Evolutionary conservation across 2,113 vertebrate species (phyloP).

Genomic region (Hippocampus barbouri): DNA sequence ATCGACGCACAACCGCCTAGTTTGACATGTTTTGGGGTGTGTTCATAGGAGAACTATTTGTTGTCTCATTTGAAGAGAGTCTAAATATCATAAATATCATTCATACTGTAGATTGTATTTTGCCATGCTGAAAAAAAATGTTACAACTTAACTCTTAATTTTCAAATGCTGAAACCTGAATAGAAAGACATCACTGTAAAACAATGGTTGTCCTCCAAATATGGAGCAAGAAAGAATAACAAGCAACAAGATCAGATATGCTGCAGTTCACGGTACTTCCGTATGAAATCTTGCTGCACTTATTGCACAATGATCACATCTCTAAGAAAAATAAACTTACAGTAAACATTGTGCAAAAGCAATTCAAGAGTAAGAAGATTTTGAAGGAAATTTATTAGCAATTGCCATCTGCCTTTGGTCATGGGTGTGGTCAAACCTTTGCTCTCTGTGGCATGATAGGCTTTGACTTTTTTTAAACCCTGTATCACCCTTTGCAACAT

Average conservation of each 20-base stretch:
- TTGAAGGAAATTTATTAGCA: neutral
- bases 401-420: neutral
- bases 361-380: neutral
- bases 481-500: neutral
- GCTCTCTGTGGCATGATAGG: neutral
- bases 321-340: neutral
- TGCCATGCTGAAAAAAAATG: too few relatives aligned
- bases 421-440: conserved; percentile 13
- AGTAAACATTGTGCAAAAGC: neutral
- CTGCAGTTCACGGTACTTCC: neutral
- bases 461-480: neutral
- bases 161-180: too few relatives aligned
- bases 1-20: too few relatives aligned
- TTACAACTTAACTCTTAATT: too few relatives aligned
- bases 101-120: too few relatives aligned
- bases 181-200: too few relatives aligned
- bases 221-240: neutral
- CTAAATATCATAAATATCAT: too few relatives aligned
- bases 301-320: neutral
- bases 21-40: too few relatives aligned
- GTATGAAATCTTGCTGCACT: neutral
- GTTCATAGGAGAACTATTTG: too few relatives aligned
- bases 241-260: neutral
- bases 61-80: too few relatives aligned
- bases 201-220: neutral